phyloP scores from a whole-genome alignment of 2,113 vertebrate species.

The Antigone vipio region DNA sequence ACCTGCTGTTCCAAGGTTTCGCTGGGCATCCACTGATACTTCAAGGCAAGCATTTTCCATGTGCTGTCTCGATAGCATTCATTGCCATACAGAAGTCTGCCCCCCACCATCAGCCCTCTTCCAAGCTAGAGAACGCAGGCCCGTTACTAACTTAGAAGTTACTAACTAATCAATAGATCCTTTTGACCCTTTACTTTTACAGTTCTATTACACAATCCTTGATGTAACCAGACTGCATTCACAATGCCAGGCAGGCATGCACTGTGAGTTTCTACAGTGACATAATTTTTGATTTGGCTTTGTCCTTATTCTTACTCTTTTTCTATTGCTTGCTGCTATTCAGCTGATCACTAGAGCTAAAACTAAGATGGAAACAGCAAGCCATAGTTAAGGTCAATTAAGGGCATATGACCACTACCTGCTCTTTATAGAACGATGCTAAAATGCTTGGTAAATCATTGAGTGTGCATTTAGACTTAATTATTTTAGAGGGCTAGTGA shows the following conservation, averaged over 20 bases:
- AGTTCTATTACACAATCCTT: neutral
- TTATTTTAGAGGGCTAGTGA: neutral
- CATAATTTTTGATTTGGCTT: neutral
- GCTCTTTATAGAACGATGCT: neutral
- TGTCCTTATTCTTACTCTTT: neutral
- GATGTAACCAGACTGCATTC: neutral
- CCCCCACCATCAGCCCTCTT: neutral
- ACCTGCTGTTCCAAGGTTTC: neutral
- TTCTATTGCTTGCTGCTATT: neutral
- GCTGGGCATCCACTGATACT: neutral
- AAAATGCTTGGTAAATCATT: neutral
- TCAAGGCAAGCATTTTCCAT: accelerated
- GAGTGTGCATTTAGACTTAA: neutral
- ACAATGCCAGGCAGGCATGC: neutral
- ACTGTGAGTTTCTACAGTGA: neutral
- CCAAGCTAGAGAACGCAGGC: neutral
- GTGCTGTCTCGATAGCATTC: neutral
- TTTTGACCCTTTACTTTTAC: neutral
- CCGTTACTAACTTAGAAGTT: neutral
- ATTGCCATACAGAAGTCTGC: neutral
- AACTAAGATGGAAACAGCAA: neutral
- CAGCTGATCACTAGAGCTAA: neutral
- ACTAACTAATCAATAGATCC: neutral
- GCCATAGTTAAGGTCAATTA: neutral
- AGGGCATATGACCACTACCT: neutral